A percentile compares a stretch with the other conserved stretches of the same genome.
phyloP scores from a whole-genome alignment of 2,113 vertebrate genomes.

The Mesoclemmys tuberculata region DNA sequence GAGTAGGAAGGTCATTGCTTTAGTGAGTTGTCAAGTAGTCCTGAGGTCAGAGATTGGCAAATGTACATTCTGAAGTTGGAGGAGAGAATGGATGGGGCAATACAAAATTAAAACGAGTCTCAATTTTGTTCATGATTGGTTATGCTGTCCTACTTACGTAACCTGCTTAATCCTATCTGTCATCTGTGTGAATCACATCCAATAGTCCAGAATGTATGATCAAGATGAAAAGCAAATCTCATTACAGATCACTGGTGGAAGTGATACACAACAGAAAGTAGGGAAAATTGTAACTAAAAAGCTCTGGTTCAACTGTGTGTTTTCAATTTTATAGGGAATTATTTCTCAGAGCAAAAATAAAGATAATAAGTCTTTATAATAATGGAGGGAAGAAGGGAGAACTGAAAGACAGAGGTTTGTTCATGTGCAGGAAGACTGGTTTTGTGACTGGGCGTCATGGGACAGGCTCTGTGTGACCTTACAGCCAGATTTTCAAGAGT shows the following conservation, averaged over 20 bases:
- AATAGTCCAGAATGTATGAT: neutral
- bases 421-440: neutral
- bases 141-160: constrained; percentile 46
- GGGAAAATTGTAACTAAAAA: neutral
- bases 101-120: neutral
- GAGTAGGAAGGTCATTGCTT: neutral
- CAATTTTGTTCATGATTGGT: constrained; percentile 6
- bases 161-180: constrained; percentile 27
- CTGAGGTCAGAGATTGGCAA: neutral
- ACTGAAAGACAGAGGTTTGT: neutral
- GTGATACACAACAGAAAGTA: neutral
- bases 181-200: neutral
- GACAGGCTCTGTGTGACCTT: neutral
- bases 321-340: constrained; percentile 8
- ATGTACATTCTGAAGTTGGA: constrained; percentile 14
- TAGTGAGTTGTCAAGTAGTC: neutral
- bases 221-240: constrained; percentile 52
- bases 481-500: neutral
- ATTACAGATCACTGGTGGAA: constrained; percentile 1
- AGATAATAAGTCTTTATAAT: fast-evolving
- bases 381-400: fast-evolving
- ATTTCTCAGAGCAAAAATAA: neutral
- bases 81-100: neutral
- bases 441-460: neutral
- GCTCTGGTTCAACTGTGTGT: neutral